phyloP scores from a whole-genome alignment of 2,888 invertebrate species.

The Meloe dianella region DNA sequence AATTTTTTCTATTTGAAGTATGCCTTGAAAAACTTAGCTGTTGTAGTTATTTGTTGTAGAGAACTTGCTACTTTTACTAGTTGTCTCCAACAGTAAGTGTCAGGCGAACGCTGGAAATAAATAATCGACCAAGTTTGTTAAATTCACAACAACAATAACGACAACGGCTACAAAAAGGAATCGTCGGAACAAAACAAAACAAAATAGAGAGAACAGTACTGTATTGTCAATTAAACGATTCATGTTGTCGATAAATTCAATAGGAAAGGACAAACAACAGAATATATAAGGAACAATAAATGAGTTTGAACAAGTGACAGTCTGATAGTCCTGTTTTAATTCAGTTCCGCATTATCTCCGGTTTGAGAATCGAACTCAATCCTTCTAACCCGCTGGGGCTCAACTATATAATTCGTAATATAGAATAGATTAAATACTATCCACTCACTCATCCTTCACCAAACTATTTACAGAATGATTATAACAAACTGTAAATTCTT shows the following conservation, averaged over 20 bases:
- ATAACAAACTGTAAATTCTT: constrained; percentile 28
- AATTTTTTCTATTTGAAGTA: neutral
- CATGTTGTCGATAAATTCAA: neutral
- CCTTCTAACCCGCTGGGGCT: constrained; percentile 31
- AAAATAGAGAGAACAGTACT: neutral
- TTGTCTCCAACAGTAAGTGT: constrained; percentile 2
- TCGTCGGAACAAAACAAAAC: neutral
- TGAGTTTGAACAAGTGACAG: constrained; percentile 30
- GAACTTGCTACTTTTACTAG: neutral
- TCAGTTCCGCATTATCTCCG: constrained; percentile 36
- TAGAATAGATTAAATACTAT: constrained; percentile 36
- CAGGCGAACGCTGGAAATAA: constrained; percentile 5
- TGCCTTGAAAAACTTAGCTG: neutral
- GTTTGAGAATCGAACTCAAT: constrained; percentile 34
- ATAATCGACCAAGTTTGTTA: constrained; percentile 10
- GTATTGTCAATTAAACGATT: constrained; percentile 2
- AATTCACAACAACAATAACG: constrained; percentile 8
- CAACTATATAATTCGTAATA: constrained; percentile 35
- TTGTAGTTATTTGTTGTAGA: constrained; percentile 6
- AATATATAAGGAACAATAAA: constrained; percentile 17
- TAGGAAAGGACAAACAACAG: neutral
- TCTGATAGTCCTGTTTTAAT: constrained; percentile 34
- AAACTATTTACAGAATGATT: constrained; percentile 26
- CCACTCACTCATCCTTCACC: constrained; percentile 29
- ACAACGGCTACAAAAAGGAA: neutral